phyloP scores from a whole-genome alignment of 2,888 invertebrate genomes.

The Andrena minutula region DNA sequence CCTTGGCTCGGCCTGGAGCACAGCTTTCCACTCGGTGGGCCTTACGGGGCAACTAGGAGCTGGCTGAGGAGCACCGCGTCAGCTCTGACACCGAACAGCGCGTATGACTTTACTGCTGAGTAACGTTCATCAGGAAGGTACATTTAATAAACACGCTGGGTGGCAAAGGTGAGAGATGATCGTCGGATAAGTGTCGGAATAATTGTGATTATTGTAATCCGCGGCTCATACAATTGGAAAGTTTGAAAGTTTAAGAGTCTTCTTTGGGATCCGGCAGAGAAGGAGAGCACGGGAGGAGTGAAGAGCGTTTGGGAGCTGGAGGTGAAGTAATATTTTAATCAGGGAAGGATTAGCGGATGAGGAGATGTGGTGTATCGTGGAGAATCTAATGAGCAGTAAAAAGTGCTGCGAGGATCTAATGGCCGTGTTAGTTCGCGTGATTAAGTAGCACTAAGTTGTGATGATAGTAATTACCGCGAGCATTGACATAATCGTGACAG shows the following conservation, averaged over 20 bases:
- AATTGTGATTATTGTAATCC: slow-evolving; percentile 37
- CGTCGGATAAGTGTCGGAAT: slow-evolving; percentile 30
- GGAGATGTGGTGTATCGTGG: not conserved
- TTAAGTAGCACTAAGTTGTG: not conserved
- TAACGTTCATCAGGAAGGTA: not conserved
- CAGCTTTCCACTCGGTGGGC: no score
- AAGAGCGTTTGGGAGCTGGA: not conserved
- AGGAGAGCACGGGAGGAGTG: no score
- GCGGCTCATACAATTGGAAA: not conserved
- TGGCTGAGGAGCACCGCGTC: no score
- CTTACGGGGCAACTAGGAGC: no score
- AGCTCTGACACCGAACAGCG: no score
- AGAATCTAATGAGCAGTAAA: not conserved
- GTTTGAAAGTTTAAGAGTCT: not conserved
- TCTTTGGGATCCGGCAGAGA: not conserved
- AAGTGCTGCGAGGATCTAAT: not conserved
- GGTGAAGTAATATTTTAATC: not conserved
- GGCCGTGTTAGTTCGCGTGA: not conserved
- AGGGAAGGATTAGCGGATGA: not conserved
- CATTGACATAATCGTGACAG: slow-evolving; percentile 8
- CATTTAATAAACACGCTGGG: slow-evolving; percentile 40
- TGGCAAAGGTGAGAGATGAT: slow-evolving; percentile 36
- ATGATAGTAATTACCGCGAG: not conserved
- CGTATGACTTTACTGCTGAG: no score
- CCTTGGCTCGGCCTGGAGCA: no score